Base-by-base conservation (phyloP, 2,888 invertebrate species). In the Azorinus chamasolen region DNA sequence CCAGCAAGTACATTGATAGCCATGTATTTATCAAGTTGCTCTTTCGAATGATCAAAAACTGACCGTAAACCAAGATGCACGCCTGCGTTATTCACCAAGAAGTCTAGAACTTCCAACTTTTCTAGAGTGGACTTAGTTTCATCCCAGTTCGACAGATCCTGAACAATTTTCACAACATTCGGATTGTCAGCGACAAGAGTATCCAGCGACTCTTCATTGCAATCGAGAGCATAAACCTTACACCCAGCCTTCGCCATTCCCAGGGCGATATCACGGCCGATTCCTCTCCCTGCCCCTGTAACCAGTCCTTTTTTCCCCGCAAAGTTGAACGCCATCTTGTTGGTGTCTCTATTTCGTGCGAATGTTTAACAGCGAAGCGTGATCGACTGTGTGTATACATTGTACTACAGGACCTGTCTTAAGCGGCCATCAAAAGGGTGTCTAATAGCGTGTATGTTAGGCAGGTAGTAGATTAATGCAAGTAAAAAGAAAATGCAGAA, bases 71-170 rank as follows among this genome's bases (percentile, higher is more conserved):
- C n/a, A n/a, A n/a, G n/a, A n/a, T n/a, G n/a, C n/a, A n/a, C n/a
- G n/a, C 95, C 98, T 1, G 98, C 98, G 94, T 98, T 98, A 89
- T 98, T 98, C 0, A 98, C 97, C 27, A 98, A 92, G 5, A 97
- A 95, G 93, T 98, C 96, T 79, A 97, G 95, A 68, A 94, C 94
- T 0, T 95, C 95, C 20, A 96, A 94, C 45, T 95, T 94, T 83
- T 94, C 94, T 0, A 96, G 90, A 0, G 94, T 95, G 68, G 94
- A 91, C 72, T 95, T 94, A 0, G 97, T 96, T 71, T 94, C 95
- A 1, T 95, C 94, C 97, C 97, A 97, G 89, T 97, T 94, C 5
- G 94, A 93, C 25, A 98, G 90, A 92, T 98, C 96, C 0, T 96
- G 95, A 62, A 95, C 94, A 14, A 97, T 93, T 2, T 82, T 72